These are phyloP conservation scores for Megalops cyprinoides DNA, from an alignment of 2,797 vertebrate genomes.

Conservation along the genomic window DNA sequence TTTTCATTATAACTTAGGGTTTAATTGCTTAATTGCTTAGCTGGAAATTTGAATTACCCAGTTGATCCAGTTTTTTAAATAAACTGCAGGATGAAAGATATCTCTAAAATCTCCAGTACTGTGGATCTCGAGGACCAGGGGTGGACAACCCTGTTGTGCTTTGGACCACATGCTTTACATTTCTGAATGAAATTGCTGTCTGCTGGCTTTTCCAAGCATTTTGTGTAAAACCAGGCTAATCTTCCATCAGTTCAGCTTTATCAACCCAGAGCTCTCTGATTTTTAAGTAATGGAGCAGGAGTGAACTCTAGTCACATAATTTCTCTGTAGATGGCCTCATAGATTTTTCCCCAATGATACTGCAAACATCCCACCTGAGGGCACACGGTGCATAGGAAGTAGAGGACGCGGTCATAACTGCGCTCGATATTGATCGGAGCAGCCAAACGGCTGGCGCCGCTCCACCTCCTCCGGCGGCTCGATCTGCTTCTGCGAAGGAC, in stretches of 20 bases:
- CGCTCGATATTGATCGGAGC: constrained; percentile 2
- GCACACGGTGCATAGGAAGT: neutral
- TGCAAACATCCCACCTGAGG: constrained; percentile 12
- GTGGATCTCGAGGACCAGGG: neutral
- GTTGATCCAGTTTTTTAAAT: neutral
- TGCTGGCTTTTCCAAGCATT: too few species aligned
- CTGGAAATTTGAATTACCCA: neutral
- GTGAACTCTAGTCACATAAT: neutral
- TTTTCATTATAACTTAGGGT: neutral
- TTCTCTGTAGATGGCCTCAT: neutral
- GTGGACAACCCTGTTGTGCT: neutral
- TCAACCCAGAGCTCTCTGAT: neutral
- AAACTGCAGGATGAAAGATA: too few species aligned
- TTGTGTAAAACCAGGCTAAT: too few species aligned
- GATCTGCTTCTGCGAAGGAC: neutral
- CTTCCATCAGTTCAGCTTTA: neutral
- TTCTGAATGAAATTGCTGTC: too few species aligned
- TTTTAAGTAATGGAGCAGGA: neutral
- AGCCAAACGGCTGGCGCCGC: neutral
- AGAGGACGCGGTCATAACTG: neutral
- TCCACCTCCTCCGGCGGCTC: neutral
- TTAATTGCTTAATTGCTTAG: constrained; percentile 11
- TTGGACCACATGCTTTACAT: neutral
- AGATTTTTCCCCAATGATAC: neutral
- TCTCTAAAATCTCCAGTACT: neutral